A percentile compares a stretch with the other conserved stretches of the same genome.
These are phyloP conservation scores for Bilobella aurantiaca DNA, from an alignment of 1,140 invertebrate genomes.

Conservation along the genomic window DNA sequence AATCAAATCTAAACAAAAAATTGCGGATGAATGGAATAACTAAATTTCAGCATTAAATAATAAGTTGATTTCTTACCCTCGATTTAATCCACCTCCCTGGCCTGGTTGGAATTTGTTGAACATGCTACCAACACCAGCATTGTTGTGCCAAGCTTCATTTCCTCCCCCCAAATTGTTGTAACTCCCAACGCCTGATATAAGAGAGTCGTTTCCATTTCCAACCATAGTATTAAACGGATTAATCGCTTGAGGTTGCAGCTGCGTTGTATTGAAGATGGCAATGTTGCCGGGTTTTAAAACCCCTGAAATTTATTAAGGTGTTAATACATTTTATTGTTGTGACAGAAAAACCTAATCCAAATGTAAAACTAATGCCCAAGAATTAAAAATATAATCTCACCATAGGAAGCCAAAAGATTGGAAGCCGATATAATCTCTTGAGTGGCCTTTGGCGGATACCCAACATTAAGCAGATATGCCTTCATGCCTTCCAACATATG, in stretches of 20 bases:
- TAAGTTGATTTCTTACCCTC: not conserved
- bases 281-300: constrained; percentile 35
- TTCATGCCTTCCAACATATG: constrained; percentile 36
- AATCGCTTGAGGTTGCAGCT: constrained; percentile 25
- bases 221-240: constrained; percentile 30
- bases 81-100: not conserved
- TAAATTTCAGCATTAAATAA: not conserved
- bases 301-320: too few relatives aligned
- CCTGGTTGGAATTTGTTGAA: not conserved
- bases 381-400: too few relatives aligned
- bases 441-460: constrained; percentile 30
- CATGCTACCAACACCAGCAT: not conserved
- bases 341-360: too few relatives aligned
- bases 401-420: constrained; percentile 33
- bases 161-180: not conserved
- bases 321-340: too few relatives aligned
- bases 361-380: too few relatives aligned
- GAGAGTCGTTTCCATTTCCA: constrained; percentile 17
- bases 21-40: not conserved
- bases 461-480: constrained; percentile 30
- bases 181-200: constrained; percentile 4
- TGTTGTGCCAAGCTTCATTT: not conserved
- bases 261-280: constrained; percentile 31
- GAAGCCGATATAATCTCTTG: constrained; percentile 27
- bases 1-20: not conserved